Base-by-base conservation (phyloP, 2,888 invertebrate genomes). In the Zootermopsis nevadensis region DNA sequence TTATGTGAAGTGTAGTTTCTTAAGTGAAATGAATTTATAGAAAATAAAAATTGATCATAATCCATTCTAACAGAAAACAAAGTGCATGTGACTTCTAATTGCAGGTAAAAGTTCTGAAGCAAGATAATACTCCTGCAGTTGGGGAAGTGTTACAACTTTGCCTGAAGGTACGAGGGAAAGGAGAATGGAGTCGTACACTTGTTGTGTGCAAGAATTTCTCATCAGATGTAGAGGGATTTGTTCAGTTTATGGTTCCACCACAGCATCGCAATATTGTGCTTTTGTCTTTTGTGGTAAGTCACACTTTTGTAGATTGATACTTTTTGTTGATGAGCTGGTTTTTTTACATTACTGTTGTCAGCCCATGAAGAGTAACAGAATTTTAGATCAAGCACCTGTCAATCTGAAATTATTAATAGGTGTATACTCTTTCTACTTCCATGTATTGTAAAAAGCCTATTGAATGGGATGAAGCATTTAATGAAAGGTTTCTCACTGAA, bases 221-320 rank as follows among this genome's bases (percentile, higher is more conserved):
- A 2, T 88, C 90, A 0, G 87, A 89, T 24, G 48, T 84, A 33
- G 88, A 89, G 27, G 90, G 90, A 33, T 88, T 88, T 80, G 87
- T 89, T 0, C 88, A 89, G 84, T 90, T 89, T 38, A 87, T 89
- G 19, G 89, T 90, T 15, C 90, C 89, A 8, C 89, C 89, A 0
- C 89, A 88, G 38, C 87, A 88, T 81, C 88, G 87, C 80, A 88
- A 88, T 66, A 79, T 83, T 30, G 80, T 82, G 42, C 81, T 84
- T 38, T 82, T 84, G 6, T 84, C 85, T 19, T 76, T 85, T 53
- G 83, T 81, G 80, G 85, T 85, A 72, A 81, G 83, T 66, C 60
- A 12, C 15, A 48, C 48, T 48, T 48, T 48, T 19, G 19, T 33
- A 35, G 1, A 30, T 67, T 67, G 4, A 60, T 24, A 24, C 15